Conservation (phyloP, 2,888 invertebrate species). For the Leuctra nigra region DNA sequence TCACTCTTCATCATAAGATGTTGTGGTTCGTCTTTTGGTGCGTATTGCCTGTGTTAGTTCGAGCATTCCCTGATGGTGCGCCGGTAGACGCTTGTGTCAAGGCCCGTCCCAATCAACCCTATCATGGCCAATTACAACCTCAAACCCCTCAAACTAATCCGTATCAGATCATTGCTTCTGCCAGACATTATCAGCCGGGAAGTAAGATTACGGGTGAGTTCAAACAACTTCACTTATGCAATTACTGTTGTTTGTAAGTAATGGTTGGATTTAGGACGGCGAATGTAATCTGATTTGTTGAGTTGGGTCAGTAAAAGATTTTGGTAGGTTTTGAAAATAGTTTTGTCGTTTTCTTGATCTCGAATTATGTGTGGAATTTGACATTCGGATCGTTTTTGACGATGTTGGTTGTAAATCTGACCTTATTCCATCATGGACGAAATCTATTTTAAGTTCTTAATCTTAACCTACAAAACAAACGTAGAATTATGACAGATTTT, state of each 20-base stretch:
- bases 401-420: neutral
- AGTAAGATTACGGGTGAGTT: slow-evolving; percentile 59
- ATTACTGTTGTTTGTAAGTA: neutral
- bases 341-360: too few species aligned
- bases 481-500: too few species aligned
- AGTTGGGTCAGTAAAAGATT: too few species aligned
- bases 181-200: slow-evolving; percentile 58
- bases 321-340: too few species aligned
- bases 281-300: too few species aligned
- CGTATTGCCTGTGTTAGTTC: slow-evolving; percentile 7
- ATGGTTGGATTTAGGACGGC: neutral
- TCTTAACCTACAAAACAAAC: too few species aligned
- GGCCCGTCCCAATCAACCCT: slow-evolving; percentile 64
- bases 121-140: slow-evolving; percentile 66
- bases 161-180: slow-evolving; percentile 59
- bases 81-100: slow-evolving; percentile 76
- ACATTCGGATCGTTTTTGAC: too few species aligned
- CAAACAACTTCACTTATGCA: neutral
- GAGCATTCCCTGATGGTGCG: slow-evolving; percentile 70
- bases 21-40: neutral
- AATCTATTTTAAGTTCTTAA: too few species aligned
- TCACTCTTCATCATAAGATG: neutral
- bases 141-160: slow-evolving; percentile 58
- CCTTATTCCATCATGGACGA: too few species aligned
- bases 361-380: too few species aligned